phyloP scores from a whole-genome alignment of 2,113 vertebrate species.

The Dunckerocampus dactyliophorus region DNA sequence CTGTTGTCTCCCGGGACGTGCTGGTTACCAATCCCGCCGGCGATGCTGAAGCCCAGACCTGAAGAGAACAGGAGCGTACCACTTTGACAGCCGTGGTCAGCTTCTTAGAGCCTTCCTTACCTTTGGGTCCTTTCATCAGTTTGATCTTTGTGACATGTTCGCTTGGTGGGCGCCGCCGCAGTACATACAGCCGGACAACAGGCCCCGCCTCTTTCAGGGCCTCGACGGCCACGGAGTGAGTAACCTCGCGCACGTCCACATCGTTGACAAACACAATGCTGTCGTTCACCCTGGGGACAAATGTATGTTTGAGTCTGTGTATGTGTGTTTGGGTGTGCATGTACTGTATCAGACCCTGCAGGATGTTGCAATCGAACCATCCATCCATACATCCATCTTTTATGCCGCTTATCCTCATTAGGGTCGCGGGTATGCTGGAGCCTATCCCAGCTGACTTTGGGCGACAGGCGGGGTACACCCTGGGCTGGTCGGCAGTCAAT shows the following conservation, averaged over 20 bases:
- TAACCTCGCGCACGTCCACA: constrained; percentile 85
- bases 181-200: constrained; percentile 84
- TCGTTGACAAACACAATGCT: constrained; percentile 88
- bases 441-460: too few relatives aligned
- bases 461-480: too few relatives aligned
- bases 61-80: background rate
- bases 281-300: constrained; percentile 79
- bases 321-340: background rate
- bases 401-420: too few relatives aligned
- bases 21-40: constrained; percentile 83
- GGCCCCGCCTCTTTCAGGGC: constrained; percentile 89
- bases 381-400: too few relatives aligned
- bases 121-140: constrained; percentile 89
- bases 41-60: constrained; percentile 88
- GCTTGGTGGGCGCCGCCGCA: constrained; percentile 74
- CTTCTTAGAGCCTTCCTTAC: constrained; percentile 40
- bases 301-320: background rate
- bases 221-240: constrained; percentile 84
- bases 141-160: constrained; percentile 84
- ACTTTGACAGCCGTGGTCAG: background rate
- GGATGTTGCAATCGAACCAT: constrained; percentile 74
- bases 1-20: constrained; percentile 86
- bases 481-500: too few relatives aligned
- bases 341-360: constrained; percentile 88
- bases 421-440: too few relatives aligned